Evolutionary conservation across 2,113 vertebrate genomes (phyloP).

Genomic region (Hystrix cristata): DNA sequence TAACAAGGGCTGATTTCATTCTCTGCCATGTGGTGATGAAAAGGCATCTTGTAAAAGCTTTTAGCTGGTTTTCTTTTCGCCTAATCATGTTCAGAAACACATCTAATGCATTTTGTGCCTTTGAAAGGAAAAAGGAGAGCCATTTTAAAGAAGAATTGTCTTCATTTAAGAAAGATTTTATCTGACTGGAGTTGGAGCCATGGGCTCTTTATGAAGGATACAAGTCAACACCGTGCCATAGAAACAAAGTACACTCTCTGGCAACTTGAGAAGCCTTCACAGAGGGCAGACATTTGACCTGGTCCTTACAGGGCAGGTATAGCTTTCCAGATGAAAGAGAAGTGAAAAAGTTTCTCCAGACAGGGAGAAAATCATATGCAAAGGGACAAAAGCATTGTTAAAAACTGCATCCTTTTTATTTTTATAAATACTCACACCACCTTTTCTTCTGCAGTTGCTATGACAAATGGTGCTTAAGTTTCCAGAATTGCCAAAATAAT

Average conservation of each 20-base stretch:
- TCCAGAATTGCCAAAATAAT: neutral
- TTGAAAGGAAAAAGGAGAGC: conserved; percentile 53
- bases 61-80: conserved; percentile 73
- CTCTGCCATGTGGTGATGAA: conserved; percentile 70
- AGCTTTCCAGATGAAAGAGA: conserved; percentile 6
- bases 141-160: conserved; percentile 73
- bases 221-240: neutral
- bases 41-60: conserved; percentile 79
- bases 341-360: neutral
- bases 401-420: neutral
- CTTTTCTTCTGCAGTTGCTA: neutral
- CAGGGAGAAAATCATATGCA: neutral
- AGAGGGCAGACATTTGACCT: neutral
- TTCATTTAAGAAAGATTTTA: conserved; percentile 66
- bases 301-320: neutral
- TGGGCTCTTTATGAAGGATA: neutral
- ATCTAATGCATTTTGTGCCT: conserved; percentile 61
- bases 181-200: conserved; percentile 40
- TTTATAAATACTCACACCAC: neutral
- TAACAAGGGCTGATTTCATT: conserved; percentile 75
- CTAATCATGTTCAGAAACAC: conserved; percentile 64
- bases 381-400: neutral
- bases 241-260: neutral
- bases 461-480: conserved; percentile 23
- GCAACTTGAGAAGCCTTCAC: neutral